Percentiles rank a stretch among this genome's conserved stretches.
phyloP scores from a whole-genome alignment of 2,888 invertebrate species.

The Eubasilissa splendida region DNA sequence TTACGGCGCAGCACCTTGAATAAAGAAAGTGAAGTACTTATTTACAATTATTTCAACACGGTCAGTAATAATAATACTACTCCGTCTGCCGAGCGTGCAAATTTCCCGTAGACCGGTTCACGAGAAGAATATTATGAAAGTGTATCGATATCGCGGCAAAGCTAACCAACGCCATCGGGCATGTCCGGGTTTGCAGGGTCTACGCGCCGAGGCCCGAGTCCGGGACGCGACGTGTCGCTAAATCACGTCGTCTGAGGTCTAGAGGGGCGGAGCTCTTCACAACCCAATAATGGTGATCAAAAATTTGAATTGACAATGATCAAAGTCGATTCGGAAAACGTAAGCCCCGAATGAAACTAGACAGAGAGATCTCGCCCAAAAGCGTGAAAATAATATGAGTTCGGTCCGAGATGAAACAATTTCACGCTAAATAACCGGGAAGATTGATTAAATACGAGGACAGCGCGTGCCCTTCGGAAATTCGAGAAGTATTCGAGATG shows the following conservation, averaged over 20 bases:
- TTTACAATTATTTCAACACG: too few species aligned
- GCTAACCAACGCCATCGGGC: not conserved
- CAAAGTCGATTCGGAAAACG: too few species aligned
- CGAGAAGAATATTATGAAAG: conserved; percentile 30
- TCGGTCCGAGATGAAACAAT: not conserved
- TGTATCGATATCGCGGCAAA: conserved; percentile 13
- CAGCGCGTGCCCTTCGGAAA: not conserved
- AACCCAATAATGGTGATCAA: not conserved
- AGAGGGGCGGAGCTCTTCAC: too few species aligned
- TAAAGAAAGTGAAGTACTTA: too few species aligned
- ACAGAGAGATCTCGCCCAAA: too few species aligned
- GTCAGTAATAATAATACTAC: too few species aligned
- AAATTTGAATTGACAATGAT: too few species aligned
- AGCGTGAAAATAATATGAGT: too few species aligned
- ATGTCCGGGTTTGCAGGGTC: not conserved
- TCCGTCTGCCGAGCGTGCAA: not conserved
- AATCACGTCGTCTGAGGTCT: not conserved
- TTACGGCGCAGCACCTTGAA: too few species aligned
- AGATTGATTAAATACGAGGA: not conserved
- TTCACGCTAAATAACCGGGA: not conserved
- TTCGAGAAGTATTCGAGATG: not conserved
- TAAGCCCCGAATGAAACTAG: too few species aligned
- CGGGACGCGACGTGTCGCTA: not conserved
- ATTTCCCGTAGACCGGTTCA: conserved; percentile 16
- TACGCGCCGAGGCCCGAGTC: not conserved